phyloP scores from a whole-genome alignment of 2,888 invertebrate species.

The Acheta domesticus region DNA sequence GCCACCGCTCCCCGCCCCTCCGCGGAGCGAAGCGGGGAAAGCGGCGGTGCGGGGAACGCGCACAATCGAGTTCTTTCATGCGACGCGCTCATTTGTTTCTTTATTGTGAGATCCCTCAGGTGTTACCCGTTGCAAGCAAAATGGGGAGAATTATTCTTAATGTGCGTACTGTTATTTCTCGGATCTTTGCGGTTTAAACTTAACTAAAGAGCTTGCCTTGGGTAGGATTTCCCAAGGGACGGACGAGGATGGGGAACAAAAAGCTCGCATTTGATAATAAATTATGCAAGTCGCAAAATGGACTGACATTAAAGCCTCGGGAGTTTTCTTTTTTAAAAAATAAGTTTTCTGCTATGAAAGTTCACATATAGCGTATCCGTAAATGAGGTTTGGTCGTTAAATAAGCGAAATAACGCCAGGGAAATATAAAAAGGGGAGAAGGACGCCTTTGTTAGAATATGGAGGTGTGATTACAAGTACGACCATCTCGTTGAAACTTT shows the following conservation, averaged over 20 bases:
- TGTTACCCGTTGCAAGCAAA: constrained; percentile 4
- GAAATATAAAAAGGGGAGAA: constrained; percentile 20
- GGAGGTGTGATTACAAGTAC: constrained; percentile 32
- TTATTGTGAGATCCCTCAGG: constrained; percentile 9
- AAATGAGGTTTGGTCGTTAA: constrained; percentile 33
- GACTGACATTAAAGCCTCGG: constrained; percentile 29
- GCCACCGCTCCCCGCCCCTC: background rate
- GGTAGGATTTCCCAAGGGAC: constrained; percentile 7
- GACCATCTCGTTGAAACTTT: constrained; percentile 32
- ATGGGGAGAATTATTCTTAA: constrained; percentile 18
- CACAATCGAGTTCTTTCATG: constrained; percentile 2
- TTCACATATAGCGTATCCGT: constrained; percentile 29
- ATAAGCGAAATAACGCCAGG: constrained; percentile 30
- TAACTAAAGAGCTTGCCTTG: constrained; percentile 18
- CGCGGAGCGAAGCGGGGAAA: background rate
- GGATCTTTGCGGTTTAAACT: constrained; percentile 10
- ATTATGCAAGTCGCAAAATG: constrained; percentile 29
- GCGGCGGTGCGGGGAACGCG: background rate
- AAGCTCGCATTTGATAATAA: constrained; percentile 1
- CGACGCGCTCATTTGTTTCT: background rate
- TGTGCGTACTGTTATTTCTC: constrained; percentile 18
- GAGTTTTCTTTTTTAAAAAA: constrained; percentile 28
- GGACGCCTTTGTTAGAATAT: constrained; percentile 23
- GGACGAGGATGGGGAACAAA: background rate
- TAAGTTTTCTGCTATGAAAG: constrained; percentile 29